Base-by-base conservation (phyloP, 2,888 invertebrate genomes). In the Temnothorax unifasciatus region DNA sequence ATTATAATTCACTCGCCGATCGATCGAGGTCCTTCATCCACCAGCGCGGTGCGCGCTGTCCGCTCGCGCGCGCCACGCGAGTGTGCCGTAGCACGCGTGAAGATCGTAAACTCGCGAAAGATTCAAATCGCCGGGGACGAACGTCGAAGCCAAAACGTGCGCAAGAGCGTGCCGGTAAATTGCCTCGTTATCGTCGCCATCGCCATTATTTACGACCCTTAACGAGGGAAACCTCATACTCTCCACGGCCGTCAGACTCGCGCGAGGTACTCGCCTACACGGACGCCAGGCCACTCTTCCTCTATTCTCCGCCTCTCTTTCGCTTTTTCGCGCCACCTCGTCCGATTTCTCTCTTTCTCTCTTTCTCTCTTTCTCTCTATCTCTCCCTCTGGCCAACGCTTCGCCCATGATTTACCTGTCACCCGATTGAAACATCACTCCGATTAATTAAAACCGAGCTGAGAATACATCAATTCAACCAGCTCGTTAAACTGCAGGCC, bases 141-240 rank as follows among this genome's bases (percentile, higher is more conserved):
- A 44, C 38, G 59, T 74, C 76, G 79, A 66, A 54, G 82, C 68
- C 63, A 18, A 83, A 88, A 83, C 77, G 74, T 54, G 74, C 59
- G 76, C 85, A 57, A 73, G 52, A 82, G 85, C 83, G 61, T 71
- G 76, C 61, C 82, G 88, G 88, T 86, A 89, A 90, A 90, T 90
- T 90, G 89, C 88, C 88, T 90, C 88, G 89, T 90, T 90, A 90
- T 88, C 89, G 87, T 85, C 86, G 88, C 85, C 89, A 85, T 86
- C 85, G 83, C 71, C 76, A 83, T 90, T 90, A 90, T 90, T 90
- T 90, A 86, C 85, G 88, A 81, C 47, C 84, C 87, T 90, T 89
- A 90, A 90, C 90, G 88, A 90, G 89, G 84, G 85, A 83, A 86
- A 88, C 76, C 89, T 89, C 76, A 69, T 84, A 84, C 79, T 86